Evolutionary conservation across 2,113 vertebrate genomes (phyloP).

Genomic region (Cochlearius cochlearius): DNA sequence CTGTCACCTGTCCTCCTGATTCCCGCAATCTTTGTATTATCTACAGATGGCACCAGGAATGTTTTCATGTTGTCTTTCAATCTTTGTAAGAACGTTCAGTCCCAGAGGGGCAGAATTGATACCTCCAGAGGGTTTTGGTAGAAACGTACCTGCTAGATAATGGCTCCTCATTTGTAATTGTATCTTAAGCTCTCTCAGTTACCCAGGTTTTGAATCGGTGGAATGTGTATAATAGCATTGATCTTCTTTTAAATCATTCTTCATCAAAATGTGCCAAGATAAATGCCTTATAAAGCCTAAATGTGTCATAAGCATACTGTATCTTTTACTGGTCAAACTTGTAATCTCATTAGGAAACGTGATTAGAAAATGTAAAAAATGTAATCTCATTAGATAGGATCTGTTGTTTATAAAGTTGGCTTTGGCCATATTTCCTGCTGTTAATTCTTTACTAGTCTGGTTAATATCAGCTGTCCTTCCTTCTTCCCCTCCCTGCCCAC

Average conservation of each 20-base stretch:
- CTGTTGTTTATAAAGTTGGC: slow-evolving; percentile 22
- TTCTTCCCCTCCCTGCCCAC: background rate
- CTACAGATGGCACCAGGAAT: background rate
- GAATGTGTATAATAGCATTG: background rate
- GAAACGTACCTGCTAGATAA: background rate
- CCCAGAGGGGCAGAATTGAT: background rate
- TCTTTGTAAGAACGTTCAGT: background rate
- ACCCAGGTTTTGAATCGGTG: background rate
- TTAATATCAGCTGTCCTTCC: slow-evolving; percentile 16
- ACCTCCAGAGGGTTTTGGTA: background rate
- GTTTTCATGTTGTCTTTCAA: background rate
- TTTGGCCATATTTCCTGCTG: slow-evolving; percentile 20
- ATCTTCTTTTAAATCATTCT: background rate
- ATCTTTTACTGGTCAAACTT: slow-evolving; percentile 6
- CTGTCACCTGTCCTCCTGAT: background rate
- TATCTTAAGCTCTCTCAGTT: background rate
- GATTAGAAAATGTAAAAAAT: slow-evolving; percentile 47
- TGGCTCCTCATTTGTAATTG: background rate
- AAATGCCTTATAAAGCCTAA: background rate
- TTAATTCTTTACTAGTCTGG: slow-evolving; percentile 39
- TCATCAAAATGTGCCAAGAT: background rate
- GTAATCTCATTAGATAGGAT: slow-evolving; percentile 33
- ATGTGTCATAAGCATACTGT: background rate
- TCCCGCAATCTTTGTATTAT: background rate
- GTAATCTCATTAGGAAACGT: slow-evolving; percentile 29